phyloP scores from a whole-genome alignment of 2,888 invertebrate species.

The Phoronis australis region DNA sequence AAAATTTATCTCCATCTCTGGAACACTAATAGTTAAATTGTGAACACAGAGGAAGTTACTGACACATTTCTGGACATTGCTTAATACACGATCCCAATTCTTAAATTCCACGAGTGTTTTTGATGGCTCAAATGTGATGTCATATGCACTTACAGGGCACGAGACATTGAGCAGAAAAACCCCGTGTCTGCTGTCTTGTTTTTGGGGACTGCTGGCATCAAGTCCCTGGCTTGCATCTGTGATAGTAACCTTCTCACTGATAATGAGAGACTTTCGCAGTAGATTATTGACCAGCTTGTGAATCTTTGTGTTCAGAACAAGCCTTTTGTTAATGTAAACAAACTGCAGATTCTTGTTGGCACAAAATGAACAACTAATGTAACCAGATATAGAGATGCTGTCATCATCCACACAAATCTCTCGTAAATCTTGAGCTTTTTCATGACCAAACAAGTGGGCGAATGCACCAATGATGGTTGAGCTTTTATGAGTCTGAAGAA shows the following conservation, averaged over 20 bases:
- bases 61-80: conserved; percentile 54
- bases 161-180: conserved; percentile 59
- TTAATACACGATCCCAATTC: conserved; percentile 56
- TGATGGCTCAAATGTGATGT: conserved; percentile 56
- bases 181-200: conserved; percentile 42
- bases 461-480: conserved; percentile 59
- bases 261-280: conserved; percentile 39
- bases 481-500: conserved; percentile 61
- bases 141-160: conserved; percentile 57
- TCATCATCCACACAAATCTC: conserved; percentile 51
- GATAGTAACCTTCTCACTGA: conserved; percentile 12
- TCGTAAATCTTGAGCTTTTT: conserved; percentile 48
- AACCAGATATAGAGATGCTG: conserved; percentile 59
- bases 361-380: conserved; percentile 57
- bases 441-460: conserved; percentile 54
- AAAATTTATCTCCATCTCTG: no score
- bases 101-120: conserved; percentile 59
- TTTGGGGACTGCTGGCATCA: conserved; percentile 28
- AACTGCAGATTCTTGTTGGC: conserved; percentile 58
- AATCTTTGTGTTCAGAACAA: conserved; percentile 57
- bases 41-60: no score
- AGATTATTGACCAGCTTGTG: conserved; percentile 54
- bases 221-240: conserved; percentile 10
- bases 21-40: no score
- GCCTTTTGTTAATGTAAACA: conserved; percentile 65